Conservation (phyloP, 2,797 vertebrate genomes). For the Setipinna tenuifilis region DNA sequence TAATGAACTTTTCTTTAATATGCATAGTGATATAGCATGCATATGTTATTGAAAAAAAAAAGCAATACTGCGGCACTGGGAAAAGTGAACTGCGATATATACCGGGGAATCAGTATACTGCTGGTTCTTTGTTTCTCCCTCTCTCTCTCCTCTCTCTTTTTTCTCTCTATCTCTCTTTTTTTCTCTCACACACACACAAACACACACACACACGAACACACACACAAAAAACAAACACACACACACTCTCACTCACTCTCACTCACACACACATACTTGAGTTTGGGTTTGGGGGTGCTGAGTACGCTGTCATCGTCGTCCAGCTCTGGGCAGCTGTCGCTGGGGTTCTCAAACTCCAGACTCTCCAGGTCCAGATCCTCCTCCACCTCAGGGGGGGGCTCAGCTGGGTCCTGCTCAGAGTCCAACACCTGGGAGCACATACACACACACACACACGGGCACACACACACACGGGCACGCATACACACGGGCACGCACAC, state of each 20-base stretch:
- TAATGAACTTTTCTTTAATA: too few relatives aligned
- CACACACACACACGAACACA: neutral
- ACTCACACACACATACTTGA: constrained; percentile 81
- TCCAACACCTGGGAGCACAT: constrained; percentile 83
- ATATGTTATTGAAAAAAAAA: too few relatives aligned
- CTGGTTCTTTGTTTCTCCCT: neutral
- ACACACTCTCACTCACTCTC: neutral
- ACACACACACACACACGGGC: constrained; percentile 11
- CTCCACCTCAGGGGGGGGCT: constrained; percentile 89
- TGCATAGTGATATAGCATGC: too few relatives aligned
- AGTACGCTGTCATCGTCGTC: constrained; percentile 97
- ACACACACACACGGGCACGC: constrained; percentile 23
- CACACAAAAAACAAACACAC: neutral
- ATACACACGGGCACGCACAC: constrained; percentile 9
- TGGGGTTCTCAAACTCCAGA: constrained; percentile 93
- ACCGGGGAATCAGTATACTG: too few relatives aligned
- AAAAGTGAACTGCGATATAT: too few relatives aligned
- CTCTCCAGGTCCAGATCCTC: constrained; percentile 95
- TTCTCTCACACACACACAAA: neutral
- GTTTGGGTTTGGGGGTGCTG: constrained; percentile 95
- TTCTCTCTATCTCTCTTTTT: too few relatives aligned
- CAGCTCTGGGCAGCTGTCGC: constrained; percentile 94
- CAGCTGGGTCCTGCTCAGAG: constrained; percentile 94
- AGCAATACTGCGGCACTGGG: too few relatives aligned
- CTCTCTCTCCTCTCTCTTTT: neutral